Conservation (phyloP, 1,140 invertebrate species). For the Manduca sexta region DNA sequence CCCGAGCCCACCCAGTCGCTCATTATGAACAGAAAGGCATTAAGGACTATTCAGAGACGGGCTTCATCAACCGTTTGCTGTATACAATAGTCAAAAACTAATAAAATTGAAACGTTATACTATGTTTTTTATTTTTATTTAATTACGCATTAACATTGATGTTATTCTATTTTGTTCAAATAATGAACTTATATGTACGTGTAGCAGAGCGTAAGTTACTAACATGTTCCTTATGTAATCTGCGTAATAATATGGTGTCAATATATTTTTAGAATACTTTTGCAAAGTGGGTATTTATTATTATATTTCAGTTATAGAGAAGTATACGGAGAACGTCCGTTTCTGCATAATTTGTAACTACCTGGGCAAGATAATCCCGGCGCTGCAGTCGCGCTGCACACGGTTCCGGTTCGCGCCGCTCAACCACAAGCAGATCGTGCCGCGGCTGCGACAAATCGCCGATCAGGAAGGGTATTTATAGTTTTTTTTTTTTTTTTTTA, state of each 20-base stretch:
- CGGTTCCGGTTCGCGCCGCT: slow-evolving; percentile 97
- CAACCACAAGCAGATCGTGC: slow-evolving; percentile 88
- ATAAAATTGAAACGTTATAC: no score
- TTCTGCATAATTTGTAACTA: slow-evolving; percentile 99
- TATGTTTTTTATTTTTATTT: no score
- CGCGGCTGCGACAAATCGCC: slow-evolving; percentile 90
- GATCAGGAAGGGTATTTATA: slow-evolving; percentile 84
- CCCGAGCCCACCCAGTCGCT: slow-evolving; percentile 33
- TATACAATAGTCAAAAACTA: slow-evolving; percentile 53
- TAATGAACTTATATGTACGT: no score
- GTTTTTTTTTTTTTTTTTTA: no score
- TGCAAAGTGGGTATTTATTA: background rate
- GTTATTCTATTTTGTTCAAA: no score
- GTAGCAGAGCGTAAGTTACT: no score
- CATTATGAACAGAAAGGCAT: slow-evolving; percentile 62
- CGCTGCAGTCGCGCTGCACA: slow-evolving; percentile 97
- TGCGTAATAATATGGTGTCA: no score
- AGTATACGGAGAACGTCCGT: slow-evolving; percentile 97
- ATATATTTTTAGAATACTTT: no score
- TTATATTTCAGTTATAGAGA: slow-evolving; percentile 90
- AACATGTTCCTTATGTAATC: no score
- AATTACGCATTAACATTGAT: no score
- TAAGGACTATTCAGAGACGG: slow-evolving; percentile 53
- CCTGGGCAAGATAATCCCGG: slow-evolving; percentile 98
- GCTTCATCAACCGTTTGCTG: slow-evolving; percentile 59